Percentiles rank a stretch among this genome's conserved stretches.
Conservation (phyloP, 2,113 vertebrate genomes). For the Sminthopsis crassicaudata region DNA sequence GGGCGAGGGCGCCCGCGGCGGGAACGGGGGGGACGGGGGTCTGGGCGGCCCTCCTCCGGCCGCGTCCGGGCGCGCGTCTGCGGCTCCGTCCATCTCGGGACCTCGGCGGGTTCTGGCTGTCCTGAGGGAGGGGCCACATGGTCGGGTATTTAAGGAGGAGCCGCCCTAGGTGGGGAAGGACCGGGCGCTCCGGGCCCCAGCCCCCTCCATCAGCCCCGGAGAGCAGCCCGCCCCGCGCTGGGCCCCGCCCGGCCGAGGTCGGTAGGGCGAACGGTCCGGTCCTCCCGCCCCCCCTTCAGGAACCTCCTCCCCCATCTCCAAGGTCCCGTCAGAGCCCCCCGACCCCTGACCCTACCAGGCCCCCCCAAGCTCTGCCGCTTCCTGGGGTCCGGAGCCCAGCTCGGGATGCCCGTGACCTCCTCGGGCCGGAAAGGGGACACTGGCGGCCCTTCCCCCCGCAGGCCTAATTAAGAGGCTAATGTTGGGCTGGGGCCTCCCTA, state of each 20-base stretch:
- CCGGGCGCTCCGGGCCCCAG: not conserved
- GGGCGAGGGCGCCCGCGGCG: slow-evolving; percentile 19
- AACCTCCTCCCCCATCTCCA: not conserved
- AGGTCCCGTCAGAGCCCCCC: not conserved
- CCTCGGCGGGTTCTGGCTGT: not conserved
- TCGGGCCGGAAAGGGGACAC: not conserved
- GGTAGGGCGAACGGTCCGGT: not conserved
- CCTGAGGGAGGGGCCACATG: slow-evolving; percentile 27
- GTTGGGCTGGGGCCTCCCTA: slow-evolving; percentile 24
- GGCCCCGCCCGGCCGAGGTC: not conserved
- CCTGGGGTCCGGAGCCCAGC: not conserved
- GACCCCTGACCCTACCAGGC: not conserved
- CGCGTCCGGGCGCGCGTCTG: not conserved
- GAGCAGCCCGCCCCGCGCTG: not conserved
- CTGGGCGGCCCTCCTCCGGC: not conserved
- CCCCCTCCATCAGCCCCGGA: not conserved
- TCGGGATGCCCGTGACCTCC: not conserved
- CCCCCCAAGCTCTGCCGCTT: not conserved
- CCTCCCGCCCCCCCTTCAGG: not conserved
- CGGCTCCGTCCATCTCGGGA: not conserved
- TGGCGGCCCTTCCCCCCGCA: not conserved
- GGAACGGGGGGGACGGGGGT: not conserved
- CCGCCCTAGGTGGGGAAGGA: slow-evolving; percentile 10
- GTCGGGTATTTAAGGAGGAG: not conserved
- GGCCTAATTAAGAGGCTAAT: not conserved